Percentiles rank a stretch among this genome's conserved stretches.
Evolutionary conservation across 2,888 invertebrate species (phyloP).

Genomic region (Agrochola lota): DNA sequence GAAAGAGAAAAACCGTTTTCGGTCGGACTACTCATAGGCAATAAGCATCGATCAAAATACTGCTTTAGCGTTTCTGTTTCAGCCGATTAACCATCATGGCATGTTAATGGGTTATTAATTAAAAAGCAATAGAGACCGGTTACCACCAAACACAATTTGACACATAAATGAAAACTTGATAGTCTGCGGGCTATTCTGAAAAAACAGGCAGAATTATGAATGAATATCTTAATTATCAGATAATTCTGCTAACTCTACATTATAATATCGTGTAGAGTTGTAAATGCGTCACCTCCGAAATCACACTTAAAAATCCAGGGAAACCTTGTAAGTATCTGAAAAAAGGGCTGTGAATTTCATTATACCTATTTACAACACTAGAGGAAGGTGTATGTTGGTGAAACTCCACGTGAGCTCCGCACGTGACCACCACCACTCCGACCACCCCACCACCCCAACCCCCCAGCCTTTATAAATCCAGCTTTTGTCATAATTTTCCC

Average conservation of each 20-base stretch:
- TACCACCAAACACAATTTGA: background rate
- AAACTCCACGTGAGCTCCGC: conserved; percentile 58
- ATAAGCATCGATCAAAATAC: background rate
- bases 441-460: conserved; percentile 35
- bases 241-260: background rate
- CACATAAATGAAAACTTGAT: background rate
- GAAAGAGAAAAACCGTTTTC: no score
- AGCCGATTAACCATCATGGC: background rate
- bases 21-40: background rate
- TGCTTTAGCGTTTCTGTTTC: background rate
- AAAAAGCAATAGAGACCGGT: background rate
- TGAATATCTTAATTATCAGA: no score
- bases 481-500: conserved; percentile 67
- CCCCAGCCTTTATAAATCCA: conserved; percentile 56
- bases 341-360: conserved; percentile 20
- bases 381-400: conserved; percentile 33
- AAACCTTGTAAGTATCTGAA: conserved; percentile 14
- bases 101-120: background rate
- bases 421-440: conserved; percentile 54
- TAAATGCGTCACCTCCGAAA: background rate
- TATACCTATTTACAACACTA: conserved; percentile 24
- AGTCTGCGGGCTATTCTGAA: background rate
- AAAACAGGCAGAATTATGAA: background rate
- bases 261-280: background rate
- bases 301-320: background rate